phyloP scores from a whole-genome alignment of 2,888 invertebrate genomes.

The Cheilosia vulpina region DNA sequence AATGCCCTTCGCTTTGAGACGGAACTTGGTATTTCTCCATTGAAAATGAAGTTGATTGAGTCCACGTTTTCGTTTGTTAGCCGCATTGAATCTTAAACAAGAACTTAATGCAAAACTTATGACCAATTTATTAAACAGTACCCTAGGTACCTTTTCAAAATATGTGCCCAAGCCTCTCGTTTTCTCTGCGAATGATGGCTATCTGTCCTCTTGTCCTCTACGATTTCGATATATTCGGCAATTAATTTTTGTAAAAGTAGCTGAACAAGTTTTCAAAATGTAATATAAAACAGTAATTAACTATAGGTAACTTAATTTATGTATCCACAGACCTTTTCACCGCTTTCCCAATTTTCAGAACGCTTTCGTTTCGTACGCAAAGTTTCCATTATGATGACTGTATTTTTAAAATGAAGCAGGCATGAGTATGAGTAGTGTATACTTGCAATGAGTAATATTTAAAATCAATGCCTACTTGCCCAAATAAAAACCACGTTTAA shows the following conservation, averaged over 20 bases:
- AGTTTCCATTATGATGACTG: too few relatives aligned
- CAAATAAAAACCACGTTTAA: too few relatives aligned
- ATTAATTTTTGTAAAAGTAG: slow-evolving; percentile 2
- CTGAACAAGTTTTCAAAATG: not conserved
- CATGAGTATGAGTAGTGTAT: too few relatives aligned
- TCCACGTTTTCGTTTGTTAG: not conserved
- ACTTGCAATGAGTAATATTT: too few relatives aligned
- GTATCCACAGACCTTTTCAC: not conserved
- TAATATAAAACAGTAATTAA: not conserved
- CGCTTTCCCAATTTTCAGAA: slow-evolving; percentile 1
- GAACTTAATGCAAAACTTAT: not conserved
- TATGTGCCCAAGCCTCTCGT: not conserved
- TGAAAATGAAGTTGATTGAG: slow-evolving; percentile 3
- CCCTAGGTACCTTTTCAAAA: not conserved
- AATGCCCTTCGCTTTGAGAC: not conserved
- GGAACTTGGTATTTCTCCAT: not conserved
- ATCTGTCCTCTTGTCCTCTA: slow-evolving; percentile 2
- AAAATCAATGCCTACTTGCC: too few relatives aligned
- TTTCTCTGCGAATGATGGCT: not conserved
- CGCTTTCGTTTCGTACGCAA: not conserved
- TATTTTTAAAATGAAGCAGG: too few relatives aligned
- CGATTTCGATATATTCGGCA: not conserved
- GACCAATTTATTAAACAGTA: not conserved
- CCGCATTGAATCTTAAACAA: not conserved
- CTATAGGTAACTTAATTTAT: too few relatives aligned